Evolutionary conservation across 2,888 invertebrate genomes (phyloP).

Genomic region (Peribatodes rhomboidaria): DNA sequence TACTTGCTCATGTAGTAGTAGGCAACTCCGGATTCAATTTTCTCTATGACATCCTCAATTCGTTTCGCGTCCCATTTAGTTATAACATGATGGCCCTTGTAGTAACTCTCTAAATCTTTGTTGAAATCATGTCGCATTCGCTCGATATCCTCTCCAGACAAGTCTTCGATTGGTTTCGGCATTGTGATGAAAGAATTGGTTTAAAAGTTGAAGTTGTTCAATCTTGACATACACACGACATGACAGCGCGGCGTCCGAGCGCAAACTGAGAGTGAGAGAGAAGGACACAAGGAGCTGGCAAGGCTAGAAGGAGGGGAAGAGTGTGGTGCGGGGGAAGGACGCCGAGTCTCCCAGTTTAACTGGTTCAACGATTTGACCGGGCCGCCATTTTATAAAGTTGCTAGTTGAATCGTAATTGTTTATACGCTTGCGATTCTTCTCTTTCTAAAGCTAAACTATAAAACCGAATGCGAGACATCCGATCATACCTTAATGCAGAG

Average conservation of each 20-base stretch:
- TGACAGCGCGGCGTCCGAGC: background rate
- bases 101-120: conserved; percentile 4
- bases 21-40: conserved; percentile 4
- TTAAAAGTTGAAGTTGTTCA: background rate
- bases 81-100: conserved; percentile 2
- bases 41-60: conserved; percentile 2
- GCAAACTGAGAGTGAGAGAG: conserved; percentile 4
- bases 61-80: conserved; percentile 6
- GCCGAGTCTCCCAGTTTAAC: background rate
- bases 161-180: background rate
- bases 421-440: background rate
- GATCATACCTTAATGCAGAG: background rate
- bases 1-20: conserved; percentile 14
- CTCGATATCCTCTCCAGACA: background rate
- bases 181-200: background rate
- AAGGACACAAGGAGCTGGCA: background rate
- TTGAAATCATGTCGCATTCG: conserved; percentile 9
- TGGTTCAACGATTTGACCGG: background rate
- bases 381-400: conserved; percentile 3
- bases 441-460: background rate
- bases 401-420: conserved; percentile 7
- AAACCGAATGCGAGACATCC: background rate
- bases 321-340: background rate
- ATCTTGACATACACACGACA: background rate
- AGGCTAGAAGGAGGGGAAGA: background rate